phyloP scores from a whole-genome alignment of 2,888 invertebrate genomes.

The Synanthedon tipuliformis region DNA sequence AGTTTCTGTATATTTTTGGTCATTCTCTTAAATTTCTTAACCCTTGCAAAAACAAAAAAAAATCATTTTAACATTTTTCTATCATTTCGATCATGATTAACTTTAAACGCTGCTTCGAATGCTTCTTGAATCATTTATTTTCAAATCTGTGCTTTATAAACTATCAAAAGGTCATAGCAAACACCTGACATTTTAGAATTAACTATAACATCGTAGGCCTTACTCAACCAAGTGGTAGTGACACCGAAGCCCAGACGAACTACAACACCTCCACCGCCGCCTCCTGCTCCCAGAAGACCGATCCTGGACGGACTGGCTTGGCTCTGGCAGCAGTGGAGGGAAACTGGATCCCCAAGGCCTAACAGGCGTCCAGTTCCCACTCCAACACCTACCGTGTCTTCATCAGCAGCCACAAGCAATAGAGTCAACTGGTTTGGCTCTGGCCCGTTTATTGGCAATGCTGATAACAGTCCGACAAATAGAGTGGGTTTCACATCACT shows the following conservation, averaged over 20 bases:
- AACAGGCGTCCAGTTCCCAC: constrained; percentile 30
- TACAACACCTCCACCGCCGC: constrained; percentile 47
- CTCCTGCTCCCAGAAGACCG: constrained; percentile 60
- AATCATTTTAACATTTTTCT: neutral
- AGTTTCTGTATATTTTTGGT: too few relatives aligned
- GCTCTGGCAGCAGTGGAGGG: constrained; percentile 72
- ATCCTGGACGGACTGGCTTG: constrained; percentile 68
- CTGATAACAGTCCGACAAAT: constrained; percentile 49
- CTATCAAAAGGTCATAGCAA: too few relatives aligned
- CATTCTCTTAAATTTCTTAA: too few relatives aligned
- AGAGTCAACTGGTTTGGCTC: constrained; percentile 61
- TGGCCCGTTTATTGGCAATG: constrained; percentile 62
- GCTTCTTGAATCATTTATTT: constrained; percentile 7
- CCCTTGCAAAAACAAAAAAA: too few relatives aligned
- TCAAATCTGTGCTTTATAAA: neutral
- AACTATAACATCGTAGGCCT: constrained; percentile 63
- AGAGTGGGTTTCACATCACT: constrained; percentile 66
- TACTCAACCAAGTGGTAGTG: constrained; percentile 71
- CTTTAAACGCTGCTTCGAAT: constrained; percentile 5
- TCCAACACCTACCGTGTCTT: constrained; percentile 27
- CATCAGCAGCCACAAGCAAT: constrained; percentile 37
- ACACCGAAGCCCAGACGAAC: constrained; percentile 59
- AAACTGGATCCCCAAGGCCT: constrained; percentile 45
- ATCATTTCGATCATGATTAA: constrained; percentile 1
- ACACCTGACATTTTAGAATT: constrained; percentile 18